Evolutionary conservation across 2,797 vertebrate genomes (phyloP), one percentile per base, ranked within the genome.

Genomic region (Chelon auratus): DNA sequence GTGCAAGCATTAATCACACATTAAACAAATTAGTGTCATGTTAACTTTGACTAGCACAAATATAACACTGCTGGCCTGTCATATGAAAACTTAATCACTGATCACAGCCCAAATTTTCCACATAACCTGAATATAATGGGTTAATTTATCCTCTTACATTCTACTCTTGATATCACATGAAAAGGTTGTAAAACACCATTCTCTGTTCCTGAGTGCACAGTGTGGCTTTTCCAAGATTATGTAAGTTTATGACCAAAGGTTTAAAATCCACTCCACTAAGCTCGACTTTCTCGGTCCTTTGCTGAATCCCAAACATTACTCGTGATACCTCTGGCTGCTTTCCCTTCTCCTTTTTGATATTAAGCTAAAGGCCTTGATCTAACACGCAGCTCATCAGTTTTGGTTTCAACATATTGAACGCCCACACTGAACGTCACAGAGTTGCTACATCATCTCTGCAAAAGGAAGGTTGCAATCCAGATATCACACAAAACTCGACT

Each of bases 61-160:
- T 47, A 47, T 26, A 18, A 45, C 9, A 70, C 37, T 59, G n/a
- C 14, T 60, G n/a, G 39, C 26, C 11, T 68, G 6, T 11, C 17
- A 60, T 4, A 36, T 50, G 3, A 66, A 54, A 40, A 33, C 10
- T 3, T 24, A n/a, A 3, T 24, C 17, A 15, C 4, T 24, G 33
- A 4, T 60, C 13, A 22, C n/a, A 18, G n/a, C 6, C 3, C 14
- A 22, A 26, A 17, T 48, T 43, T 22, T n/a, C 12, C 51, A 30
- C 2, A 52, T 47, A 64, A 24, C 2, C 13, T 43, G 0, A 3
- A 2, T 5, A 18, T n/a, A 43, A 59, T 36, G 15, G 58, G n/a
- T 33, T 17, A 56, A 40, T 58, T 40, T 24, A 61, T 33, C 30
- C 51, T 64, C 13, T 42, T 37, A 22, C 11, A 65, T 5, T 57